Conservation (phyloP, 2,888 invertebrate species). For the Drosophila borealis region DNA sequence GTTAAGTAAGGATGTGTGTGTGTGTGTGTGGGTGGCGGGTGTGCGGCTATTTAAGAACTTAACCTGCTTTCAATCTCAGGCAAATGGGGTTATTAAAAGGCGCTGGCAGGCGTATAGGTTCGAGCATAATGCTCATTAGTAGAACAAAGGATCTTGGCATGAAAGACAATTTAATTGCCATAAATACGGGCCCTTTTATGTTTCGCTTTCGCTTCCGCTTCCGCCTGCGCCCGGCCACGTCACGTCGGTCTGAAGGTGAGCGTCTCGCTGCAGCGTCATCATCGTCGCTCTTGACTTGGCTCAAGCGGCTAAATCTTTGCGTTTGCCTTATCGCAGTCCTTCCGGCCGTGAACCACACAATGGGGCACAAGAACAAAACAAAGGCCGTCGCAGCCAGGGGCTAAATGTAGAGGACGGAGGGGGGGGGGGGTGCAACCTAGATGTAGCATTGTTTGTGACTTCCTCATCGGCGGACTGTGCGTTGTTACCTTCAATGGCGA, state of each 20-base stretch:
- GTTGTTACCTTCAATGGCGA: slow-evolving; percentile 23
- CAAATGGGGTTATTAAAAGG: slow-evolving; percentile 56
- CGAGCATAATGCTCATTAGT: slow-evolving; percentile 52
- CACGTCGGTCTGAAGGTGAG: slow-evolving; percentile 29
- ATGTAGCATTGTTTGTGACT: slow-evolving; percentile 45
- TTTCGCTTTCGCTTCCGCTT: slow-evolving; percentile 18
- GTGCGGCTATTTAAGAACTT: slow-evolving; percentile 50
- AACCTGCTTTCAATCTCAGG: slow-evolving; percentile 56
- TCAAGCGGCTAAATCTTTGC: slow-evolving; percentile 47
- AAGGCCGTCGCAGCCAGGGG: not conserved
- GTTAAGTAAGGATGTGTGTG: slow-evolving; percentile 20
- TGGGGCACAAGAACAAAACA: slow-evolving; percentile 44
- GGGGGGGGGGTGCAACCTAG: not conserved
- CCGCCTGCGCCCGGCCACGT: slow-evolving; percentile 1
- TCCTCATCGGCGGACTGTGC: slow-evolving; percentile 32
- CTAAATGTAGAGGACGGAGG: not conserved
- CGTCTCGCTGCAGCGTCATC: slow-evolving; percentile 32
- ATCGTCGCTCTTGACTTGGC: slow-evolving; percentile 19
- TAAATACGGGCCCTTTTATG: slow-evolving; percentile 52
- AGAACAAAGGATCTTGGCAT: slow-evolving; percentile 42
- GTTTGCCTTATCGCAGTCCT: slow-evolving; percentile 46
- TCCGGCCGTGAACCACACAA: slow-evolving; percentile 34
- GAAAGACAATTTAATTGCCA: slow-evolving; percentile 71
- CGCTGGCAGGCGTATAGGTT: slow-evolving; percentile 6
- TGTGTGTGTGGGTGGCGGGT: slow-evolving; percentile 7